Percentiles rank a stretch among this genome's conserved stretches.
These are phyloP conservation scores for Atopsyche davidsoni DNA, from an alignment of 1,140 invertebrate genomes.

Conservation along the genomic window DNA sequence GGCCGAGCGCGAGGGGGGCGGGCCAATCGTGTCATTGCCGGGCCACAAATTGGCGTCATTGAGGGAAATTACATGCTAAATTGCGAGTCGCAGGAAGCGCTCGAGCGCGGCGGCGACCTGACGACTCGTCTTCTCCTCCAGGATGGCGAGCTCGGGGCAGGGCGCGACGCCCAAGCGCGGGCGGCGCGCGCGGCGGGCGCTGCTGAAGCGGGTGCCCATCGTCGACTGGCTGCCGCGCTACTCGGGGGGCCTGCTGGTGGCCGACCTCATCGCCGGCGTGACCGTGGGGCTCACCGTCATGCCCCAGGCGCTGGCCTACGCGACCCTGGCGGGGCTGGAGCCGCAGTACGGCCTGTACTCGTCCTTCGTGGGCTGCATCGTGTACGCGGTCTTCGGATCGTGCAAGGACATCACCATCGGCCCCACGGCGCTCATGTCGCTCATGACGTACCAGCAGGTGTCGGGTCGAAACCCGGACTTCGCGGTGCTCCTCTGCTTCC, in stretches of 20 bases:
- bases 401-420: slow-evolving; percentile 89
- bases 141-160: not conserved
- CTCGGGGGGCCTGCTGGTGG: slow-evolving; percentile 61
- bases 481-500: slow-evolving; percentile 77
- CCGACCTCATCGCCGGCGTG: slow-evolving; percentile 74
- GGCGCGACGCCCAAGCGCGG: slow-evolving; percentile 33
- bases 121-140: no score
- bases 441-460: slow-evolving; percentile 74
- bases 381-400: slow-evolving; percentile 86
- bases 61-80: no score
- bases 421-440: slow-evolving; percentile 74
- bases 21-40: no score
- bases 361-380: slow-evolving; percentile 84
- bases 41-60: no score
- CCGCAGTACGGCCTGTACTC: slow-evolving; percentile 89
- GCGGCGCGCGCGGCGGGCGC: slow-evolving; percentile 33
- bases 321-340: slow-evolving; percentile 72
- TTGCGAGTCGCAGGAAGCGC: no score
- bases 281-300: slow-evolving; percentile 85
- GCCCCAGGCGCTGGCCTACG: slow-evolving; percentile 84
- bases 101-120: no score
- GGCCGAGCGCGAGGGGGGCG: no score
- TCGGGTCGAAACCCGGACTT: slow-evolving; percentile 64
- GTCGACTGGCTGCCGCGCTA: slow-evolving; percentile 65
- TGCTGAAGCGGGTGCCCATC: slow-evolving; percentile 41